A percentile compares a stretch with the other conserved stretches of the same genome.
phyloP scores from a whole-genome alignment of 2,113 vertebrate genomes.

The Cisticola juncidis region DNA sequence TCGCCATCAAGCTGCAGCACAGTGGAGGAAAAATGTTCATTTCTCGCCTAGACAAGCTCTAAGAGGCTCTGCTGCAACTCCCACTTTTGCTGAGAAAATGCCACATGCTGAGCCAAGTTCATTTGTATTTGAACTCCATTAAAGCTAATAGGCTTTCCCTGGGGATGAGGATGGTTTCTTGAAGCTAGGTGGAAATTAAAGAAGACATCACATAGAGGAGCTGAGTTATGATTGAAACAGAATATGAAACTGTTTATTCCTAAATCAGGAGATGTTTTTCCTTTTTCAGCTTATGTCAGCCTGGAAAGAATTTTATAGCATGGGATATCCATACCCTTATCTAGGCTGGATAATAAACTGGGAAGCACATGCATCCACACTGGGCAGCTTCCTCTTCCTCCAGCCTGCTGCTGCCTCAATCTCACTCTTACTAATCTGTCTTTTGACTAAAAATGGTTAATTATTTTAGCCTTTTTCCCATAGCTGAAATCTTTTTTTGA shows the following conservation, averaged over 20 bases:
- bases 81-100: neutral
- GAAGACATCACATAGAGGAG: neutral
- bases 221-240: neutral
- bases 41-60: neutral
- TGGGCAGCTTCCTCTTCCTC: neutral
- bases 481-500: neutral
- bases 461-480: neutral
- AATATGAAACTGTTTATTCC: neutral
- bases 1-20: rapidly evolving
- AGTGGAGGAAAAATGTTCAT: neutral
- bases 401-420: neutral
- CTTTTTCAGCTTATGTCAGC: neutral
- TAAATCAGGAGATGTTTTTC: neutral
- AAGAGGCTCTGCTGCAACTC: neutral
- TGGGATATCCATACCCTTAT: neutral
- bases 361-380: neutral
- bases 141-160: constrained; percentile 23
- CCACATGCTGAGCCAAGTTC: constrained; percentile 19
- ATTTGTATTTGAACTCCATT: constrained; percentile 10
- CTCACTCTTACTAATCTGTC: neutral
- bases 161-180: neutral
- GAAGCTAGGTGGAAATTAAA: constrained; percentile 7
- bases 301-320: neutral
- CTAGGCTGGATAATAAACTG: neutral
- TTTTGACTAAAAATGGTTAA: neutral